Base-by-base conservation (phyloP, 2,888 invertebrate genomes). In the Digitonthophagus gazella region DNA sequence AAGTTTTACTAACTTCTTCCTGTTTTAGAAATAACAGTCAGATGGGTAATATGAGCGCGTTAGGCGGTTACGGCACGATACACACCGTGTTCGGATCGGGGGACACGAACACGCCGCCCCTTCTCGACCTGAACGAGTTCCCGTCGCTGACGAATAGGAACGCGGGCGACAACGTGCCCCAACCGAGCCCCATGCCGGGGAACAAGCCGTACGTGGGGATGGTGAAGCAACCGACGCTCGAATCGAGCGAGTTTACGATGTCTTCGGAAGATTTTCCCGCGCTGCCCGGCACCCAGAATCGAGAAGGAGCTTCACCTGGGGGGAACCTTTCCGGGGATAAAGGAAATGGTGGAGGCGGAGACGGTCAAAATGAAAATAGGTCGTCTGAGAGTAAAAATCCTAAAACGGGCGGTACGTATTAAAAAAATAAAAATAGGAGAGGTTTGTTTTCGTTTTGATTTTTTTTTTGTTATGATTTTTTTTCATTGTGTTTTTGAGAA, bases 181-280 rank as follows among this genome's bases (percentile, higher is more conserved):
- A 90, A 82, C 88, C 89, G 78, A 90, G 92, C 85, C 91, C 93
- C 72, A 93, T 94, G 85, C 93, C 94, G 75, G 94, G 95, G 83
- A 92, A 93, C 85, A 94, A 95, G 87, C 95, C 95, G 84, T 95
- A 95, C 87, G 95, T 95, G 84, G 95, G 95, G 82, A 95, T 96
- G 95, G 95, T 96, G 77, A 96, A 96, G 85, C 95, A 95, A 85
- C 96, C 96, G 73, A 93, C 94, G 79, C 90, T 93, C 65, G 96
- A 96, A 84, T 90, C 95, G 80, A 94, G 92, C 75, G 96, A 96
- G 85, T 96, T 96, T 85, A 94, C 96, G 80, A 99, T 99, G 92
- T 97, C 97, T 79, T 96, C 93, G 78, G 98, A 99, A 86, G 99
- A 99, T 86, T 99, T 99, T 85, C 99, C 99, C 77, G 99, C 99